These are phyloP conservation scores for Hyperopisus bebe DNA, from an alignment of 2,113 vertebrate species.

Conservation along the genomic window DNA sequence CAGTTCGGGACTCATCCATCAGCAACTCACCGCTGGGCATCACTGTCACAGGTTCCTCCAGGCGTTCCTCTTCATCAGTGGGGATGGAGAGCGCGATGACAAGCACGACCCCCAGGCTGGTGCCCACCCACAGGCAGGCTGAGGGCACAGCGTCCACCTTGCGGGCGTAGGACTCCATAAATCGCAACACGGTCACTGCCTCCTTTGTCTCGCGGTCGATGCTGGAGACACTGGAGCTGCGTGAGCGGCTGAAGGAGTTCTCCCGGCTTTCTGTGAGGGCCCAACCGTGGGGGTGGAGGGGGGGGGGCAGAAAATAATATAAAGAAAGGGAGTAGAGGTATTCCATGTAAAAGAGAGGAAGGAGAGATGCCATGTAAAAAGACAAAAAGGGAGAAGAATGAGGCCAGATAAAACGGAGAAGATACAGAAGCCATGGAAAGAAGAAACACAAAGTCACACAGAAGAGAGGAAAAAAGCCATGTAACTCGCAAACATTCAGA, in stretches of 20 bases:
- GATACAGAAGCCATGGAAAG: background rate
- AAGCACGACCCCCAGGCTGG: conserved; percentile 84
- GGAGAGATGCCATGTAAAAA: background rate
- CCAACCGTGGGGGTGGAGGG: background rate
- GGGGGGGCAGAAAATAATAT: conserved; percentile 4
- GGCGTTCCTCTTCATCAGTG: conserved; percentile 76
- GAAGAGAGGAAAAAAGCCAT: background rate
- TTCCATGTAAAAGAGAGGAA: background rate
- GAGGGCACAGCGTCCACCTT: conserved; percentile 74
- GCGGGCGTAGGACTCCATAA: conserved; percentile 82
- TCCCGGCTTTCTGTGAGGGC: conserved; percentile 78
- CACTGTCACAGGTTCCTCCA: conserved; percentile 77
- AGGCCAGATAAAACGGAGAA: background rate
- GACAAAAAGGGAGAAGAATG: background rate
- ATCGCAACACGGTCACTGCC: conserved; percentile 84
- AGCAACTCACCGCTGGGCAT: conserved; percentile 77
- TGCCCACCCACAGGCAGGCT: conserved; percentile 92
- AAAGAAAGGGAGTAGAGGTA: background rate
- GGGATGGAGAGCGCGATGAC: conserved; percentile 84
- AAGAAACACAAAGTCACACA: background rate
- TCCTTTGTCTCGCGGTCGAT: conserved; percentile 96
- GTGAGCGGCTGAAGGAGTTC: conserved; percentile 92
- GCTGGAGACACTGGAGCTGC: conserved; percentile 95
- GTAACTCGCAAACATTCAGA: background rate
- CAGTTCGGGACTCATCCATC: background rate